Base-by-base conservation (phyloP, 37 sponge, comb jelly and placozoan genomes). In the Chondrosia reniformis region DNA sequence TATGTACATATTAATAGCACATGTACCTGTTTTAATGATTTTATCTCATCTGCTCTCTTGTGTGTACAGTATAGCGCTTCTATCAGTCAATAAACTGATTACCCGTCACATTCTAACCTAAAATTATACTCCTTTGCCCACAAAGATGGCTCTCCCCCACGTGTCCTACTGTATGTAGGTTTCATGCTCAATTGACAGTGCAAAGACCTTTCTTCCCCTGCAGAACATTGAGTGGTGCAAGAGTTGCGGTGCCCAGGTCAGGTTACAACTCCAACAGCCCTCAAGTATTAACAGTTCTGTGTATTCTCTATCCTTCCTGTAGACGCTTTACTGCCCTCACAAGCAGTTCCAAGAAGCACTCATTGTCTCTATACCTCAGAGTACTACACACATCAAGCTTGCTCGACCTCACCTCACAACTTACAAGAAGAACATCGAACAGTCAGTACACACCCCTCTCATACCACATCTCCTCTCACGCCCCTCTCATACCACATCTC, bases 201-300 rank as follows among this genome's bases (percentile, higher is more conserved):
- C 83, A 0, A 36, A 56, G 22, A 86, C 61, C 24, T 90, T 81
- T 58, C 77, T 80, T 33, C 80, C 91, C 38, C 32, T 86, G 32
- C 80, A 75, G 21, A 87, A 79, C 22, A 76, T 56, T 1, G 56
- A 79, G 32, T 41, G 28, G 15, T 90, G 91, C 56, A 21, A 19
- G 8, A 90, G 80, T 65, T 90, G 91, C 79, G 87, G 87, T 56
- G 81, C 85, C 21, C 67, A 83, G 87, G 91, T 90, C 24, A 13
- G 46, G 4, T 46, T 9, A 33, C 15, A 27, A 25, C 3, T 46
- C 54, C 27, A 6, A 7, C 22, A 21, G 55, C 9, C 12, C 25
- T 22, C 30, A 30, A 7, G 19, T 40, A 45, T 24, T 19, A 46
- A 32, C 54, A 17, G 12, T 54, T 4, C 69, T 65, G 4, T 9